Conservation (phyloP, 2,113 vertebrate genomes). For the Hystrix brachyura region DNA sequence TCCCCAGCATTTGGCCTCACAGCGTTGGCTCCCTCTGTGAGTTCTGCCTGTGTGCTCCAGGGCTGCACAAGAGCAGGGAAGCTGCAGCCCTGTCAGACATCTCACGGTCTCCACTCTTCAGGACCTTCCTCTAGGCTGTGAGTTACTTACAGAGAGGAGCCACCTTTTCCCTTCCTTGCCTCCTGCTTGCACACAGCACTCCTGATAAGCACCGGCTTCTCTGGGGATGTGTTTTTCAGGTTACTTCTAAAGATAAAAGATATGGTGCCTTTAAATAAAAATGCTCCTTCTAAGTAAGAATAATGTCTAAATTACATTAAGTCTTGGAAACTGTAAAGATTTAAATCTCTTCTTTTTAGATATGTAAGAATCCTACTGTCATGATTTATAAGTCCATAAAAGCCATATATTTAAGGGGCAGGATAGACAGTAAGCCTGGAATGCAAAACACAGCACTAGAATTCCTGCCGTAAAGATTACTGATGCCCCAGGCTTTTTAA, state of each 20-base stretch:
- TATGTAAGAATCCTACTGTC: slow-evolving; percentile 75
- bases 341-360: slow-evolving; percentile 72
- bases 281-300: slow-evolving; percentile 19
- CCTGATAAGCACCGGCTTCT: neutral
- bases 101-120: fast-evolving
- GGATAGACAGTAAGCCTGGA: slow-evolving; percentile 81
- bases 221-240: neutral
- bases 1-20: fast-evolving
- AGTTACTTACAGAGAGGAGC: neutral
- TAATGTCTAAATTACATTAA: slow-evolving; percentile 26
- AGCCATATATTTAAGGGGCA: slow-evolving; percentile 80
- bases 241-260: slow-evolving; percentile 23
- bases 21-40: neutral
- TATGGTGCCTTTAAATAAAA: slow-evolving; percentile 45
- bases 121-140: neutral
- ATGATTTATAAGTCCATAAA: slow-evolving; percentile 87
- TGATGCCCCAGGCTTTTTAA: slow-evolving; percentile 76
- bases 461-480: slow-evolving; percentile 76
- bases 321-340: slow-evolving; percentile 64
- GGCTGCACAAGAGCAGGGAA: fast-evolving
- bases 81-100: fast-evolving
- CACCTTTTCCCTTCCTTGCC: neutral
- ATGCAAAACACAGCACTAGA: slow-evolving; percentile 78
- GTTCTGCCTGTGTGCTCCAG: neutral
- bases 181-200: neutral